Percentiles rank a stretch among this genome's conserved stretches.
phyloP scores from a whole-genome alignment of 1,140 invertebrate genomes.

The Bradysia coprophila region DNA sequence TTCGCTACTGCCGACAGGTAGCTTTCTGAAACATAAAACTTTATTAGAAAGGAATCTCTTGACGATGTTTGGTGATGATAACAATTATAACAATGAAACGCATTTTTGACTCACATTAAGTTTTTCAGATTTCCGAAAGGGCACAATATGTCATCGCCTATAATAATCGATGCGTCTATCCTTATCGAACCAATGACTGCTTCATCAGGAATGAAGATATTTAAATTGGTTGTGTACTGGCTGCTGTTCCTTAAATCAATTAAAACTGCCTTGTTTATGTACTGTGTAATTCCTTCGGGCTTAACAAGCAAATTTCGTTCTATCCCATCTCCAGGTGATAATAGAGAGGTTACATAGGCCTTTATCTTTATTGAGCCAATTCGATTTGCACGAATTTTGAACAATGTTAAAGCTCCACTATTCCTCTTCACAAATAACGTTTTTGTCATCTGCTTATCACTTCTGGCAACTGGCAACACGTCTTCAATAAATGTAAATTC shows the following conservation, averaged over 20 bases:
- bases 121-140: too few relatives aligned
- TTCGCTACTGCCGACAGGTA: constrained; percentile 85
- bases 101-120: too few relatives aligned
- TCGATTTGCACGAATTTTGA: constrained; percentile 58
- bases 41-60: constrained; percentile 61
- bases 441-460: too few relatives aligned
- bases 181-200: constrained; percentile 47
- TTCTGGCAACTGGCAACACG: too few relatives aligned
- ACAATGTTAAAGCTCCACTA: constrained; percentile 48
- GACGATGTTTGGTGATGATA: constrained; percentile 55
- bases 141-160: too few relatives aligned
- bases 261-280: constrained; percentile 53
- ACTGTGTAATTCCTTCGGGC: constrained; percentile 62
- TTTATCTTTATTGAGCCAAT: constrained; percentile 56
- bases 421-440: constrained; percentile 42
- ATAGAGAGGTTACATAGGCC: constrained; percentile 41
- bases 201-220: constrained; percentile 49
- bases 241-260: constrained; percentile 45
- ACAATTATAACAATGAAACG: too few relatives aligned
- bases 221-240: constrained; percentile 37
- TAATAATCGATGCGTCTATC: constrained; percentile 53
- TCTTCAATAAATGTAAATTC: too few relatives aligned
- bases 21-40: constrained; percentile 52
- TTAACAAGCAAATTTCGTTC: constrained; percentile 51
- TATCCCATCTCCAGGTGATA: constrained; percentile 54